Evolutionary conservation across 2,888 invertebrate species (phyloP), one percentile per base, ranked within the genome.

Genomic region (Cheilosia vulpina): DNA sequence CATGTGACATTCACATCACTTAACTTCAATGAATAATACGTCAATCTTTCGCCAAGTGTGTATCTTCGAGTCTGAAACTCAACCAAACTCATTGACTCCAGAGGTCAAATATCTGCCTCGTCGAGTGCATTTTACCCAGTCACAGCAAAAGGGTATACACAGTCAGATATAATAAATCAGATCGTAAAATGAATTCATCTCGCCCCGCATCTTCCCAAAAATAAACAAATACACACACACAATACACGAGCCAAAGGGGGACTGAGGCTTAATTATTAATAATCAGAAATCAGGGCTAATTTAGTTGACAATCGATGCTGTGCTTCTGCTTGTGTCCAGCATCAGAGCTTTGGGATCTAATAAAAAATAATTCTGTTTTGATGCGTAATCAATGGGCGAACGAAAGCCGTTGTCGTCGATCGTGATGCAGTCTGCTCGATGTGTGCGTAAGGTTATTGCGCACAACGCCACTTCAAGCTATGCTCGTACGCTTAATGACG

Each of bases 1-100:
- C 81, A 76, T 81, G 68, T 85, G 81, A 85, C 81, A 85, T 85
- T 81, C 85, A 85, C 85, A 85, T 85, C 85, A 85, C 68, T 85
- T 85, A 85, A 81, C 81, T 68, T 77, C 72, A 85, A 81, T 85
- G 73, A 81, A 85, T 73, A 50, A 38, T 81, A 85, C 76, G 85
- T 85, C 85, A 85, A 76, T 85, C 66, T 72, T 31, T 66, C 57
- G 38, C 60, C 41, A 73, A 71, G 73, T 52, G 73, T 52, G 43
- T 77, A 66, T 69, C 82, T 43, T 21, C 55, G 60, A 52, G 63
- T 68, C 66, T 83, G 34, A 69, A 75, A 75, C 73, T 79, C 65
- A 85, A 72, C 81, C 71, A 80, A 81, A 81, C 77, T 81, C 63
- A 81, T 85, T 85, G 85, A 85, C 85, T 73, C 24, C 38, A 63